A percentile compares a stretch with the other conserved stretches of the same genome.
phyloP scores from a whole-genome alignment of 23 tunicate species.

The Phallusia fumigata region DNA sequence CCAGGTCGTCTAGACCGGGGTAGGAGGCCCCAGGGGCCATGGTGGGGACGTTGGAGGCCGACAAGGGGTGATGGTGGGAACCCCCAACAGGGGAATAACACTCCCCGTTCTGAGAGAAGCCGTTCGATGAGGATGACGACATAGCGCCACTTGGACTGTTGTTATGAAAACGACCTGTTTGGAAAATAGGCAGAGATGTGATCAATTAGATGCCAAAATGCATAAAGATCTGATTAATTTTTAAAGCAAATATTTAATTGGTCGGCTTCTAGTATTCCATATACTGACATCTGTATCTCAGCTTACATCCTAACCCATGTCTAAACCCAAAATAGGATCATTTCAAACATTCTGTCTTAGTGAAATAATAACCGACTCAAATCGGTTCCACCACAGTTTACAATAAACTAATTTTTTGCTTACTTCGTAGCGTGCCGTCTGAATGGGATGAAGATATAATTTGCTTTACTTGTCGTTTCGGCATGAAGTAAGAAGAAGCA shows the following conservation, averaged over 20 bases:
- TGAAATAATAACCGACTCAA: no score
- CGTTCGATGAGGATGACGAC: constrained; percentile 28
- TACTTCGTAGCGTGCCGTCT: constrained; percentile 41
- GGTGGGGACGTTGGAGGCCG: background rate
- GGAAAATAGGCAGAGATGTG: background rate
- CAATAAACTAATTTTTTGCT: background rate
- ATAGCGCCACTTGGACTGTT: background rate
- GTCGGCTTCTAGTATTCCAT: no score
- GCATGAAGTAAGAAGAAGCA: constrained; percentile 78
- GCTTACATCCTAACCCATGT: no score
- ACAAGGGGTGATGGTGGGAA: background rate
- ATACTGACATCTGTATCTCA: no score
- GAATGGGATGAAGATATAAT: constrained; percentile 80
- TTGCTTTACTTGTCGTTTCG: constrained; percentile 89
- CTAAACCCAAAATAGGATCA: no score
- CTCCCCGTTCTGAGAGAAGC: constrained; percentile 27
- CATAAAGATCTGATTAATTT: no score
- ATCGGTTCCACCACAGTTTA: no score
- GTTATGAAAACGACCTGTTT: constrained; percentile 14
- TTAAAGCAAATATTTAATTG: no score
- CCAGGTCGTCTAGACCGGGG: constrained; percentile 30
- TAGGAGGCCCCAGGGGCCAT: background rate
- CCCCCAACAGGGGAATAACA: background rate
- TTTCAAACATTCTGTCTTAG: no score
- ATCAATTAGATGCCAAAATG: no score